Percentiles rank a stretch among this genome's conserved stretches.
Evolutionary conservation across 1,140 invertebrate genomes (phyloP).

Genomic region (Pogonus chalceus): DNA sequence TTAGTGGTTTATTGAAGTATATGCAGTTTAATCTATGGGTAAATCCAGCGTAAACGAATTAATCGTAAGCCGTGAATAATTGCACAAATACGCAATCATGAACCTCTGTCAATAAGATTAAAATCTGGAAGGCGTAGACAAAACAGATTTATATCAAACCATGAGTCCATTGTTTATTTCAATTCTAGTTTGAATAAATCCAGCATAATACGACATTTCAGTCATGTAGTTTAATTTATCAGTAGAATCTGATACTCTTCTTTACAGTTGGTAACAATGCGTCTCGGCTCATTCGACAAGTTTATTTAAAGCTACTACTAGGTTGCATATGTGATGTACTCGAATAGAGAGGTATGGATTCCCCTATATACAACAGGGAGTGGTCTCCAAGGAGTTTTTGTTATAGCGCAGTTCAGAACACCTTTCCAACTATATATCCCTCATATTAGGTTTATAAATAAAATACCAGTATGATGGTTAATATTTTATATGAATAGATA

Average conservation of each 20-base stretch:
- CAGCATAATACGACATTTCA: not conserved
- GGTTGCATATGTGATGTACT: no score
- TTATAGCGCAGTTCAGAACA: no score
- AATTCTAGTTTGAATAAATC: not conserved
- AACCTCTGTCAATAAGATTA: not conserved
- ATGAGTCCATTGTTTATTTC: not conserved
- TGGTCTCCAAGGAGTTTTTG: no score
- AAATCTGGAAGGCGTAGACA: slow-evolving; percentile 2
- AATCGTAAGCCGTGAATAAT: not conserved
- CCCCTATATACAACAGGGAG: no score
- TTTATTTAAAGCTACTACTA: no score
- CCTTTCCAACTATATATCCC: not conserved
- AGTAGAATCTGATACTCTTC: not conserved
- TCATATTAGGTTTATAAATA: not conserved
- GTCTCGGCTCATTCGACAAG: no score
- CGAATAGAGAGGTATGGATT: no score
- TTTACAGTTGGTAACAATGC: no score
- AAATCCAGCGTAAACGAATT: not conserved
- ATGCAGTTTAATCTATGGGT: not conserved
- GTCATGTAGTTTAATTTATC: not conserved
- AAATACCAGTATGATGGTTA: not conserved
- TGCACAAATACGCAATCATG: no score
- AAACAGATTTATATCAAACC: slow-evolving; percentile 2
- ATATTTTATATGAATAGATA: not conserved
- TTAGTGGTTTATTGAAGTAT: not conserved